These are phyloP conservation scores for Cavia aperea DNA, from an alignment of 2,113 vertebrate species.

Conservation along the genomic window DNA sequence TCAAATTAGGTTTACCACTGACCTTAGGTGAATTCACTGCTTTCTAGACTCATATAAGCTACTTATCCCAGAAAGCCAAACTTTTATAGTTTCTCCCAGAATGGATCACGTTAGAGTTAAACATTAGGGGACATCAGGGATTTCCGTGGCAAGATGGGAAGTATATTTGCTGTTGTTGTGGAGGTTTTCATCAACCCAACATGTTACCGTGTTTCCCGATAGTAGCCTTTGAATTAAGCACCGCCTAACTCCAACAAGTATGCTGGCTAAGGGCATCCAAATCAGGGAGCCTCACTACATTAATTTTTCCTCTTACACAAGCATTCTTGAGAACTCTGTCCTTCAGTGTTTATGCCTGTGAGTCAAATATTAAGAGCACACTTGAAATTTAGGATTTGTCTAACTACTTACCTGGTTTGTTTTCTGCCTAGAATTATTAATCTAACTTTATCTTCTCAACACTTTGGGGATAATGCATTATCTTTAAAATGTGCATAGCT, in stretches of 20 bases:
- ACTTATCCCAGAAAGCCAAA: neutral
- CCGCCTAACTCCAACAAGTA: slow-evolving; percentile 16
- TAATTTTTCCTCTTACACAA: slow-evolving; percentile 24
- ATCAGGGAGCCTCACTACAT: neutral
- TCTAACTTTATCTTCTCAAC: slow-evolving; percentile 40
- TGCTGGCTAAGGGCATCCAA: neutral
- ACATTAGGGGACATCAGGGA: neutral
- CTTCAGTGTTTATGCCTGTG: slow-evolving; percentile 34
- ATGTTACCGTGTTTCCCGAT: neutral
- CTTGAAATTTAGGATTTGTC: slow-evolving; percentile 42
- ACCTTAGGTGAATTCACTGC: slow-evolving; percentile 5
- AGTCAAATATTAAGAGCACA: slow-evolving; percentile 26
- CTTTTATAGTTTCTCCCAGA: neutral
- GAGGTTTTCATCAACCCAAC: neutral
- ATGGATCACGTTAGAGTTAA: neutral
- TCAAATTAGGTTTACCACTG: slow-evolving; percentile 21
- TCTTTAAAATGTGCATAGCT: slow-evolving; percentile 1
- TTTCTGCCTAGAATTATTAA: slow-evolving; percentile 33
- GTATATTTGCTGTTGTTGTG: neutral
- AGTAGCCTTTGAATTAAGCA: slow-evolving; percentile 1
- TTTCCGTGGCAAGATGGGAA: neutral
- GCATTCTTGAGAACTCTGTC: slow-evolving; percentile 20
- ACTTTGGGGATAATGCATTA: neutral
- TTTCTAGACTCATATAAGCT: slow-evolving; percentile 29
- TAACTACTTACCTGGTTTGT: neutral